Conservation (phyloP, 2,888 invertebrate species). For the Caenorhabditis sp. region DNA sequence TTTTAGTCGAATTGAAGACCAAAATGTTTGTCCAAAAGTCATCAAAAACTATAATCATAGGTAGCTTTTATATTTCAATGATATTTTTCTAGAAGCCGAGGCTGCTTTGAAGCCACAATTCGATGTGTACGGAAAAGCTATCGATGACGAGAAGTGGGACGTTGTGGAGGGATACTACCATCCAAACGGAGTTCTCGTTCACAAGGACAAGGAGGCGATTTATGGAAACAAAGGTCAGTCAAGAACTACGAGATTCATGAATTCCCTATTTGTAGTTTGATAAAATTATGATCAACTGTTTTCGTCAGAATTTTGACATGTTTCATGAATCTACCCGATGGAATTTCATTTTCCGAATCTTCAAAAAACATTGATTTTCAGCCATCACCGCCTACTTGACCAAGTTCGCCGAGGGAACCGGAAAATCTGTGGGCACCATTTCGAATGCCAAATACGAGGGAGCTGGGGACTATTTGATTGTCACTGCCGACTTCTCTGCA, state of each 20-base stretch:
- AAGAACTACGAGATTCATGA: too few species aligned
- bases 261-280: too few species aligned
- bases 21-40: too few species aligned
- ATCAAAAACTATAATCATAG: too few species aligned
- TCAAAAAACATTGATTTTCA: too few species aligned
- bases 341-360: too few species aligned
- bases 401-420: not conserved
- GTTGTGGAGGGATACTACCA: conserved; percentile 45
- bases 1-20: too few species aligned
- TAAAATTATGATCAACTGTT: too few species aligned
- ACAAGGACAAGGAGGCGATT: conserved; percentile 38
- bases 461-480: conserved; percentile 41
- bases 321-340: too few species aligned
- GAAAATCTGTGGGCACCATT: conserved; percentile 23
- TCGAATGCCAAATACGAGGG: conserved; percentile 39
- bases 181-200: conserved; percentile 47
- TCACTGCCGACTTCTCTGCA: conserved; percentile 37
- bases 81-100: conserved; percentile 30
- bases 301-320: too few species aligned
- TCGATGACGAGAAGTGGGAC: conserved; percentile 40
- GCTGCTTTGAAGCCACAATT: conserved; percentile 36
- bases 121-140: conserved; percentile 24
- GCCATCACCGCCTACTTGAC: conserved; percentile 6
- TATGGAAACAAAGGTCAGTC: conserved; percentile 51
- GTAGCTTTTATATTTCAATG: too few species aligned